These are phyloP conservation scores for Rhogogaster chlorosoma DNA, from an alignment of 2,888 invertebrate species.

Conservation along the genomic window DNA sequence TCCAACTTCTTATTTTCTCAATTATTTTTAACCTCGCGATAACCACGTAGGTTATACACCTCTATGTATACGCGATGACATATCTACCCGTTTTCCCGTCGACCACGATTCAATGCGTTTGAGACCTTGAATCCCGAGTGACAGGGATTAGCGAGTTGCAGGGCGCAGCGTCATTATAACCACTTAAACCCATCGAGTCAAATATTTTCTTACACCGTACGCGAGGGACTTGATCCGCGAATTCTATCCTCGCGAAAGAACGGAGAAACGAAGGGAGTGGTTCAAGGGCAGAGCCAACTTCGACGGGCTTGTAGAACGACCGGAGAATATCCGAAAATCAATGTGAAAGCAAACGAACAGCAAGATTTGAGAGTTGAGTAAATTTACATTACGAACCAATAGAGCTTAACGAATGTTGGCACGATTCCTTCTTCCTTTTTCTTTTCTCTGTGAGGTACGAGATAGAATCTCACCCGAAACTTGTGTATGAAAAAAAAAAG, in stretches of 20 bases:
- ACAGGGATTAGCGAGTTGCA: background rate
- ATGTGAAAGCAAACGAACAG: slow-evolving; percentile 21
- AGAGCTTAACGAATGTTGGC: background rate
- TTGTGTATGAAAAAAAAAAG: background rate
- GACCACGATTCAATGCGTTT: background rate
- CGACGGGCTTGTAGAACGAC: background rate
- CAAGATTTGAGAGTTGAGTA: slow-evolving; percentile 41
- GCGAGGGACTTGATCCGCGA: background rate
- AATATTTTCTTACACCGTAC: background rate
- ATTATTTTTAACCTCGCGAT: background rate
- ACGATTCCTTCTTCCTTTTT: background rate
- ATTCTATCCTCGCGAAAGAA: background rate
- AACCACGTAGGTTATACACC: background rate
- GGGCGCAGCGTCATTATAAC: slow-evolving; percentile 27
- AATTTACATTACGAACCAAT: slow-evolving; percentile 29
- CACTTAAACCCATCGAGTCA: background rate
- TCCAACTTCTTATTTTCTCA: slow-evolving; percentile 3
- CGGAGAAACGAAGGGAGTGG: background rate
- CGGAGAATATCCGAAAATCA: slow-evolving; percentile 7
- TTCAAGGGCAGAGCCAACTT: background rate
- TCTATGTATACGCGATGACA: background rate
- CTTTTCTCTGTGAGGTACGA: background rate
- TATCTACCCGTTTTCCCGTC: background rate
- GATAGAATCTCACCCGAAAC: background rate
- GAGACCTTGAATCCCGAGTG: slow-evolving; percentile 25